These are phyloP conservation scores for Calcarius lapponicus DNA, from an alignment of 2,797 vertebrate species.

Conservation along the genomic window DNA sequence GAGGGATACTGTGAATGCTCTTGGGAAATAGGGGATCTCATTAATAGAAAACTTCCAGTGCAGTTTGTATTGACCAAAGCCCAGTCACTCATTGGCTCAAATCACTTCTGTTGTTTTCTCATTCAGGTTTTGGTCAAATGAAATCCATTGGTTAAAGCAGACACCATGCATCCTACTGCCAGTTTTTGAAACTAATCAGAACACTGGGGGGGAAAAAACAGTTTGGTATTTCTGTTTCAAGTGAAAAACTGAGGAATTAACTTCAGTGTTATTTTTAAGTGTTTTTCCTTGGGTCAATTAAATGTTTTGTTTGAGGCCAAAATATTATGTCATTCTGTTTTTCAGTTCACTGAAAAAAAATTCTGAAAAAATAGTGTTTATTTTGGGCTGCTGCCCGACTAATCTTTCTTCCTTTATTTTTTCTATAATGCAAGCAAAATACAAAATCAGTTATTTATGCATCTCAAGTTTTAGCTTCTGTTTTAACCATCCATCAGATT, in stretches of 20 bases:
- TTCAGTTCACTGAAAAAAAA: background rate
- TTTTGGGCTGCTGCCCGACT: slow-evolving; percentile 24
- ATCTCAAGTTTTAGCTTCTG: slow-evolving; percentile 29
- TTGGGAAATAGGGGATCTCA: background rate
- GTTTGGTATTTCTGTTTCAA: background rate
- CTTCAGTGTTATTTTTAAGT: background rate
- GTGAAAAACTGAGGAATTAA: background rate
- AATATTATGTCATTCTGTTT: background rate
- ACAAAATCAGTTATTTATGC: slow-evolving; percentile 36
- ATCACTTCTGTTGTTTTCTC: background rate
- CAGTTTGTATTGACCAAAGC: background rate
- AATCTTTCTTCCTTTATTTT: slow-evolving; percentile 3
- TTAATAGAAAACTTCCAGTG: background rate
- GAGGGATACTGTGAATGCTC: background rate
- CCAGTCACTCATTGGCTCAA: background rate
- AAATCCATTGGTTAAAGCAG: background rate
- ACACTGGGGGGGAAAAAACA: background rate
- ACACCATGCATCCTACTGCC: background rate
- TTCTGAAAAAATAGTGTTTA: background rate
- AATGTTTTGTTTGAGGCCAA: background rate
- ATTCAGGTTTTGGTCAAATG: background rate
- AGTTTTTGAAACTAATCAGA: background rate
- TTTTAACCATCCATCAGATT: slow-evolving; percentile 11
- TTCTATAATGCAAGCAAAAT: background rate
- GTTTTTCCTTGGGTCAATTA: background rate